These are phyloP conservation scores for Mormyrus proboscirostris DNA, from an alignment of 2,797 vertebrate species.

Conservation along the genomic window DNA sequence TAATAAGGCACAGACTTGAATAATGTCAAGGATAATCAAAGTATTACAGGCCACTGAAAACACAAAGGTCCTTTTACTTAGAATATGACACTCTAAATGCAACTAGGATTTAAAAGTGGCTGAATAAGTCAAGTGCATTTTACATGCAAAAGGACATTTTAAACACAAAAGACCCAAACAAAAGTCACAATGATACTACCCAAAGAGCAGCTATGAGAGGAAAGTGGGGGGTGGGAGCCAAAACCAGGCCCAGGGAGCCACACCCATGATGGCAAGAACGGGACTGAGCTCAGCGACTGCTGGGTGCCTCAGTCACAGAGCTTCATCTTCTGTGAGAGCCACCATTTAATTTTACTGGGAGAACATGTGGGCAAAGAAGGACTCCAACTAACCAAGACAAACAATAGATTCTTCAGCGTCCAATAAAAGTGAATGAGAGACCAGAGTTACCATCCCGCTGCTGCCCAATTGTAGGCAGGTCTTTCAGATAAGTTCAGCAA, in stretches of 20 bases:
- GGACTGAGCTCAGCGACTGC: neutral
- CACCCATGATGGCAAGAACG: neutral
- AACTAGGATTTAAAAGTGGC: neutral
- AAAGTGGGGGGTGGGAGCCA: neutral
- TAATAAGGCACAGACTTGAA: slow-evolving; percentile 26
- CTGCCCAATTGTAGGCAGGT: neutral
- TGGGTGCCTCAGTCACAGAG: neutral
- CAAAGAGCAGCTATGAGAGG: neutral
- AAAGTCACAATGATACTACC: neutral
- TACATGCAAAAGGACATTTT: neutral
- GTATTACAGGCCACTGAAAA: neutral
- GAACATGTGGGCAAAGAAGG: neutral
- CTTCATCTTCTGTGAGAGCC: neutral
- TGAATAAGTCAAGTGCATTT: neutral
- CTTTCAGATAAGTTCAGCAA: neutral
- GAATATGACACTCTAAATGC: neutral
- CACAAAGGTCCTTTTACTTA: neutral
- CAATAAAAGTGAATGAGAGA: neutral
- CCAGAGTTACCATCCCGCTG: neutral
- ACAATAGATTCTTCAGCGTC: neutral
- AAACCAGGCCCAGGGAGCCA: neutral
- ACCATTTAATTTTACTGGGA: neutral
- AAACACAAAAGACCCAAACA: neutral
- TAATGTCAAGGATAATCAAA: slow-evolving; percentile 26
- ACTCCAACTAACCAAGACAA: neutral